Percentiles rank a stretch among this genome's conserved stretches.
Evolutionary conservation across 1,140 invertebrate genomes (phyloP).

Genomic region (Zaprionus inermis): DNA sequence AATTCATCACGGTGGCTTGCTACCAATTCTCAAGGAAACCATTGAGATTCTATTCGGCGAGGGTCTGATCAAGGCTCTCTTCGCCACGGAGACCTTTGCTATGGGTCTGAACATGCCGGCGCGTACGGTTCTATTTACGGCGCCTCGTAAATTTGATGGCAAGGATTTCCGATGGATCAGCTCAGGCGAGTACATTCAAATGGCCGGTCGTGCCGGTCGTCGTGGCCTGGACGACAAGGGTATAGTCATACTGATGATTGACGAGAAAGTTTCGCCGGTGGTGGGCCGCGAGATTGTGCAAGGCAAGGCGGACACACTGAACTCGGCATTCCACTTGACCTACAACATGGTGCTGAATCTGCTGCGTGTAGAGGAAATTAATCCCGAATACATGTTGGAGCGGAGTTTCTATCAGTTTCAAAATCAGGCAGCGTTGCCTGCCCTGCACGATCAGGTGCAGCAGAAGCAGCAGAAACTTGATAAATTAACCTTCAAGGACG

Average conservation of each 20-base stretch:
- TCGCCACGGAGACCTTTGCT: slow-evolving; percentile 99
- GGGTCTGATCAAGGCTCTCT: slow-evolving; percentile 98
- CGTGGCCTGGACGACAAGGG: slow-evolving; percentile 99
- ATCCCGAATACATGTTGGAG: slow-evolving; percentile 99
- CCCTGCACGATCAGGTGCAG: slow-evolving; percentile 92
- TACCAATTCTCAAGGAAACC: slow-evolving; percentile 99
- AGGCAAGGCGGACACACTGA: slow-evolving; percentile 97
- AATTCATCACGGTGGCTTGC: slow-evolving; percentile 98
- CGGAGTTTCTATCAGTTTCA: slow-evolving; percentile 99
- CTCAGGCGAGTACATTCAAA: slow-evolving; percentile 99
- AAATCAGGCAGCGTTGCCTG: slow-evolving; percentile 97
- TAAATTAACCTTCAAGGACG: slow-evolving; percentile 88
- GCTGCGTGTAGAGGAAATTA: slow-evolving; percentile 98
- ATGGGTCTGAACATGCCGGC: slow-evolving; percentile 99
- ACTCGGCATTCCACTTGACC: slow-evolving; percentile 99
- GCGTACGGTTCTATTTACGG: slow-evolving; percentile 98
- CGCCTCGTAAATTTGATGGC: slow-evolving; percentile 98
- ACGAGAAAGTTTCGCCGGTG: slow-evolving; percentile 96
- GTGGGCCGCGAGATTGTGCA: slow-evolving; percentile 95
- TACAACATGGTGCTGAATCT: slow-evolving; percentile 99
- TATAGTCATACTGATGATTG: slow-evolving; percentile 99
- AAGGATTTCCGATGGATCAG: slow-evolving; percentile 96
- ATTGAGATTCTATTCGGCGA: slow-evolving; percentile 99
- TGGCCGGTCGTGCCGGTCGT: slow-evolving; percentile 98
- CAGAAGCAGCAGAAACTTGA: slow-evolving; percentile 88